These are phyloP conservation scores for Tetraodon nigroviridis DNA, from an alignment of 2,113 vertebrate genomes.

Conservation along the genomic window DNA sequence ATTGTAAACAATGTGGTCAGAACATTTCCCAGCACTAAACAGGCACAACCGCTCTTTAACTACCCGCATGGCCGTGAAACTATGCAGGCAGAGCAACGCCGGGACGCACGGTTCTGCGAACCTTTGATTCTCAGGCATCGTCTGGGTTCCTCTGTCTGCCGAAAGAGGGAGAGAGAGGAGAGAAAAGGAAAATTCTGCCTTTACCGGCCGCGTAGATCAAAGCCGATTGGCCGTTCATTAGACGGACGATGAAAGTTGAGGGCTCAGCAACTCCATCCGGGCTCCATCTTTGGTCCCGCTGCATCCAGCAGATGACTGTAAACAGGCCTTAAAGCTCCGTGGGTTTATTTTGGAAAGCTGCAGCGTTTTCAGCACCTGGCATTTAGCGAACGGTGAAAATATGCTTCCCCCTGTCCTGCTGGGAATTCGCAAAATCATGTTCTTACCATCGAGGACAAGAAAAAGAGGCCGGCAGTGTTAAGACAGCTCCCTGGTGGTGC, in stretches of 20 bases:
- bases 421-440: conserved; percentile 41
- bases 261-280: background rate
- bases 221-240: conserved; percentile 7
- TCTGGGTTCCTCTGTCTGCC: conserved; percentile 23
- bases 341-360: conserved; percentile 13
- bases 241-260: background rate
- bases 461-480: conserved; percentile 36
- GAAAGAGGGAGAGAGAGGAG: conserved; percentile 2
- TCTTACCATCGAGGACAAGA: conserved; percentile 22
- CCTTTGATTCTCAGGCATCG: conserved; percentile 45
- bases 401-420: conserved; percentile 16
- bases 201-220: conserved; percentile 8
- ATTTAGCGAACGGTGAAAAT: conserved; percentile 16
- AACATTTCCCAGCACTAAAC: conserved; percentile 9
- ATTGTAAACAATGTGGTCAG: background rate
- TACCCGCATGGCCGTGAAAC: conserved; percentile 18
- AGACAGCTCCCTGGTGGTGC: conserved; percentile 50
- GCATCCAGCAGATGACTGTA: conserved; percentile 12
- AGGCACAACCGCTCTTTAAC: background rate
- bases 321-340: conserved; percentile 32
- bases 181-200: conserved; percentile 4
- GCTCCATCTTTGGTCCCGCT: background rate
- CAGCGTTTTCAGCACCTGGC: conserved; percentile 28
- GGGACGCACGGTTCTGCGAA: conserved; percentile 37
- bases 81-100: conserved; percentile 41